Evolutionary conservation across 2,113 vertebrate genomes (phyloP).

Genomic region (Ochotona curzoniae): DNA sequence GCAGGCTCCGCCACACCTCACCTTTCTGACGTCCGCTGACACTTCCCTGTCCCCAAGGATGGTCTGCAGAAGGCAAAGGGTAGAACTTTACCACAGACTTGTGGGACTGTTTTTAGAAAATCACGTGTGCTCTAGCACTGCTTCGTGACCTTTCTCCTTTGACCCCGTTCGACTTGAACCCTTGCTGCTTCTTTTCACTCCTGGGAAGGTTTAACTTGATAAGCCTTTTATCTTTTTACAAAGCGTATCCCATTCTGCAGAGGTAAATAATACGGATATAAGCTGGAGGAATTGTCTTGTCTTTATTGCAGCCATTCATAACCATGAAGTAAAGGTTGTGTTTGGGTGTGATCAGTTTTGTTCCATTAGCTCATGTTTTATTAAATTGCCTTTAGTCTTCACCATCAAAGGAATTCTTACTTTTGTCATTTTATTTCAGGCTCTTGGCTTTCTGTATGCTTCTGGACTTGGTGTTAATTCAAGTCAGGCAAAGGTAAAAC

Average conservation of each 20-base stretch:
- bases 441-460: constrained; percentile 97
- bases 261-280: not conserved
- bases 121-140: not conserved
- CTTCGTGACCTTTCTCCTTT: not conserved
- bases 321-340: constrained; percentile 6
- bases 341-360: not conserved
- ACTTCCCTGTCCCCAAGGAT: not conserved
- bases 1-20: not conserved
- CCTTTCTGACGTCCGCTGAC: too few relatives aligned
- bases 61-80: not conserved
- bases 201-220: not conserved
- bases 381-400: constrained; percentile 30
- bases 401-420: constrained; percentile 42
- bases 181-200: not conserved
- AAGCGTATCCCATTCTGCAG: not conserved
- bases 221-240: not conserved
- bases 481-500: constrained; percentile 97
- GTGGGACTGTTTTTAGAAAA: constrained; percentile 21
- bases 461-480: constrained; percentile 98
- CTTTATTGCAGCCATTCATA: not conserved
- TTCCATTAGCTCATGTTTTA: constrained; percentile 44
- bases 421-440: constrained; percentile 85
- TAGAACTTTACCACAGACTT: not conserved
- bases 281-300: not conserved
- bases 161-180: not conserved